Evolutionary conservation across 2,113 vertebrate genomes (phyloP), one percentile per base, ranked within the genome.

Genomic region (Gymnobelideus leadbeateri): DNA sequence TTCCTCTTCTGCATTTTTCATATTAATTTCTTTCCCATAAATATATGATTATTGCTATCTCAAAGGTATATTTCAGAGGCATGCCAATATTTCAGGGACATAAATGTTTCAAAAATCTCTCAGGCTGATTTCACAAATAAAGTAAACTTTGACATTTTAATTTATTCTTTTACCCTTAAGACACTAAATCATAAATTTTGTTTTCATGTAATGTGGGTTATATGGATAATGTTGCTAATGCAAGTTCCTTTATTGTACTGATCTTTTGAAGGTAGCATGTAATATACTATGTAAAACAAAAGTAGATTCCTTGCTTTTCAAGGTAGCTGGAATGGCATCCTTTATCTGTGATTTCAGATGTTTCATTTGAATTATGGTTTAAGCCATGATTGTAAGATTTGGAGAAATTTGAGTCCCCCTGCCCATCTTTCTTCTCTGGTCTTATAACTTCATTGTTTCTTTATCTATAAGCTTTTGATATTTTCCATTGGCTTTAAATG

Each of bases 181-280:
- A 89, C 91, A 95, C 93, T 52, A 94, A 94, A 91, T 37, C 12
- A 51, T 92, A 3, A 55, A 93, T 96, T 96, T 94, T 51, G 25
- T 57, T 91, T 94, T 92, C 31, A 90, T 50, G 4, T 52, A 57
- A 90, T 91, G 91, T 94, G 94, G 24, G 43, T 46, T 94, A n/a
- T 31, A 89, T 89, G 93, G 89, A 94, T 94, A 92, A 51, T 51
- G 7, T 47, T 47, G n/a, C 31, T 89, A 25, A 46, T 89, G 8
- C 8, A 47, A 23, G 51, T 54, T 95, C 61, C 2, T 37, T 89
- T 51, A 93, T 92, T 91, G 50, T 84, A 14, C 16, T 92, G 92
- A 93, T 16, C 8, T 94, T 11, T 10, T 96, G 46, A 55, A 28
- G 93, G 91, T 91, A 93, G 92, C 28, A 93, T 49, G 50, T 16